Evolutionary conservation across 2,797 vertebrate species (phyloP), one percentile per base, ranked within the genome.

Genomic region (Gymnocypris eckloni): DNA sequence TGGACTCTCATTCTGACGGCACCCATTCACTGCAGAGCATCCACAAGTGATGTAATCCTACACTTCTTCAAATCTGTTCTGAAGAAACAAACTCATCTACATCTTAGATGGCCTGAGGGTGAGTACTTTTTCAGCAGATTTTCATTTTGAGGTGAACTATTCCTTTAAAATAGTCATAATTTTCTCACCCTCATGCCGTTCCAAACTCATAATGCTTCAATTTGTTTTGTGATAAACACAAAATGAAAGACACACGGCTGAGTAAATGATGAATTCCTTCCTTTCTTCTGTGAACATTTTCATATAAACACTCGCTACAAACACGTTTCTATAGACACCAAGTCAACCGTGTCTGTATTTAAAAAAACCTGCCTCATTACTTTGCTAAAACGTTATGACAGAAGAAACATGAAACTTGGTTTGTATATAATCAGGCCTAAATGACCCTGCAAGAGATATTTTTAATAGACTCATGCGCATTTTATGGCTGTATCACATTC

Each of bases 401-500:
- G 43, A 56, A 64, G 79, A 87, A 82, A 82, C 3, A 11, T 43
- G 50, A 82, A 69, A 54, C 54, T 79, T n/a, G 1, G 2, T 80
- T 80, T 73, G 52, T 52, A 18, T 66, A 85, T 52, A 81, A 86
- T 81, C 59, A 72, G 18, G 69, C 28, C 33, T 67, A 76, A 75
- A 77, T 41, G 22, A 77, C 54, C 70, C 20, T 12, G 52, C 82
- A 64, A 69, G 77, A 50, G 80, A 86, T 52, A 66, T 61, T 83
- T 84, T 69, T 72, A 82, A 79, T 72, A 71, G 43, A 41, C 20
- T 83, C 73, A 67, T 84, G 45, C 54, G 12, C 80, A 75, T 84
- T 72, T 89, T 84, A 87, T 79, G 79, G 75, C 15, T 61, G 52
- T 81, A 80, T 88, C 83, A 81, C 43, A 71, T 86, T 88, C n/a